Evolutionary conservation across 2,113 vertebrate species (phyloP).

Genomic region (Bufo gargarizans): DNA sequence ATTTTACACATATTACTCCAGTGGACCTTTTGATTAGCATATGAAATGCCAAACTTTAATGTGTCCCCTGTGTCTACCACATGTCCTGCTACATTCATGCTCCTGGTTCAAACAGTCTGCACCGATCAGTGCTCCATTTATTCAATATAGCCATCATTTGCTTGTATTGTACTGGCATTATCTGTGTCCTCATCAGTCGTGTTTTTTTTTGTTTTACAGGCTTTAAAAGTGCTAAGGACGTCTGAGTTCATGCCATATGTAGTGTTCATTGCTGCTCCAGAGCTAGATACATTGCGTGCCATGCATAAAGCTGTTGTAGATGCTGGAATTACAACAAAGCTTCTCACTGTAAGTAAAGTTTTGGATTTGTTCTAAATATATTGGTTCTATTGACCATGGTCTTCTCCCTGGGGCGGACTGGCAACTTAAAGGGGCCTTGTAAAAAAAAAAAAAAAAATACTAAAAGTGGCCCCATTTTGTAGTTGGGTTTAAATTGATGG

Average conservation of each 20-base stretch:
- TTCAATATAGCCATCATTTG: not conserved
- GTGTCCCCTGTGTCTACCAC: not conserved
- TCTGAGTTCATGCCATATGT: conserved; percentile 98
- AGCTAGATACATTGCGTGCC: conserved; percentile 88
- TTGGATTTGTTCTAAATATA: not conserved
- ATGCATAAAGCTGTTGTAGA: conserved; percentile 98
- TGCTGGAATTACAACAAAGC: conserved; percentile 95
- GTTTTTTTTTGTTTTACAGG: conserved; percentile 71
- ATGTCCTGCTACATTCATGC: not conserved
- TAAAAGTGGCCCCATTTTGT: too few relatives aligned
- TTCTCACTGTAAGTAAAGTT: conserved; percentile 84
- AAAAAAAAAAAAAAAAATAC: too few relatives aligned
- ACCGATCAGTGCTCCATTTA: not conserved
- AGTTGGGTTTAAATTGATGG: too few relatives aligned
- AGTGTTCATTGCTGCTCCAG: conserved; percentile 95
- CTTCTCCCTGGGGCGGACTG: too few relatives aligned
- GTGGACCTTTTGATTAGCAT: too few relatives aligned
- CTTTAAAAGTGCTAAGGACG: conserved; percentile 92
- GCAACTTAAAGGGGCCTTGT: too few relatives aligned
- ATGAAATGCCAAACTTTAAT: too few relatives aligned
- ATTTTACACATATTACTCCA: too few relatives aligned
- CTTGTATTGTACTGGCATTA: not conserved
- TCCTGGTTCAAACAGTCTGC: too few relatives aligned
- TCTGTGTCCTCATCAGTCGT: not conserved
- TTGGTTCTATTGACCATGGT: too few relatives aligned